Conservation (phyloP, 2,113 vertebrate species). For the Sylvilagus bachmani region DNA sequence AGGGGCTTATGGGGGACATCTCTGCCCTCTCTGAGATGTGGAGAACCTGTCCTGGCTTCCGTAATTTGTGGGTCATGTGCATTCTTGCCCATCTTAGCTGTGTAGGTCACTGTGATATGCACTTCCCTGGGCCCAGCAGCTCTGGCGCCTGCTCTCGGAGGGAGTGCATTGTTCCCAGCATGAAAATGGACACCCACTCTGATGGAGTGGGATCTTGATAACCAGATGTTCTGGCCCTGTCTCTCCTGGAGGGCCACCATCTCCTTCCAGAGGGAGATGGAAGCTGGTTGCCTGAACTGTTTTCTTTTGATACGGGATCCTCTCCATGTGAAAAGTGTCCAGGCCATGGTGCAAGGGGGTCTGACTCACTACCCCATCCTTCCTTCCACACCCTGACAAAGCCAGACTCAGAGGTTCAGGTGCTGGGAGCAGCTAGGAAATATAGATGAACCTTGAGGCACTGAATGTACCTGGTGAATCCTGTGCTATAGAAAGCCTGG, state of each 20-base stretch:
- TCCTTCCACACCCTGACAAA: constrained; percentile 53
- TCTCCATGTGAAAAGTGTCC: not conserved
- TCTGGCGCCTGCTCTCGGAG: not conserved
- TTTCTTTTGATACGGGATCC: not conserved
- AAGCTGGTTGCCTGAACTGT: not conserved
- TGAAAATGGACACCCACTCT: not conserved
- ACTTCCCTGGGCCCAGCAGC: not conserved
- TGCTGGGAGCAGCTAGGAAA: constrained; percentile 59
- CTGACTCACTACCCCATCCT: not conserved
- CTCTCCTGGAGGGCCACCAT: not conserved
- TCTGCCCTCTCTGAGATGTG: not conserved
- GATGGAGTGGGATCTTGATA: not conserved
- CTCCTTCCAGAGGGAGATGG: not conserved
- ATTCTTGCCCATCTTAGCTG: not conserved
- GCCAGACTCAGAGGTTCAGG: constrained; percentile 69
- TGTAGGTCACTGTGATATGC: not conserved
- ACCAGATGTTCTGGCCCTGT: not conserved
- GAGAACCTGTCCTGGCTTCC: not conserved
- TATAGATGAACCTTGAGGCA: constrained; percentile 60
- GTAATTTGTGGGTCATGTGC: not conserved
- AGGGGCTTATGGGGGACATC: too few relatives aligned
- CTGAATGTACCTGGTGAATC: constrained; percentile 41
- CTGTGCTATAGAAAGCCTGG: not conserved
- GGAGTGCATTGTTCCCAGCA: not conserved
- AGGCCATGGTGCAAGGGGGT: not conserved